A percentile compares a stretch with the other conserved stretches of the same genome.
These are phyloP conservation scores for Yponomeuta plumbellus DNA, from an alignment of 2,888 invertebrate genomes.

Conservation along the genomic window DNA sequence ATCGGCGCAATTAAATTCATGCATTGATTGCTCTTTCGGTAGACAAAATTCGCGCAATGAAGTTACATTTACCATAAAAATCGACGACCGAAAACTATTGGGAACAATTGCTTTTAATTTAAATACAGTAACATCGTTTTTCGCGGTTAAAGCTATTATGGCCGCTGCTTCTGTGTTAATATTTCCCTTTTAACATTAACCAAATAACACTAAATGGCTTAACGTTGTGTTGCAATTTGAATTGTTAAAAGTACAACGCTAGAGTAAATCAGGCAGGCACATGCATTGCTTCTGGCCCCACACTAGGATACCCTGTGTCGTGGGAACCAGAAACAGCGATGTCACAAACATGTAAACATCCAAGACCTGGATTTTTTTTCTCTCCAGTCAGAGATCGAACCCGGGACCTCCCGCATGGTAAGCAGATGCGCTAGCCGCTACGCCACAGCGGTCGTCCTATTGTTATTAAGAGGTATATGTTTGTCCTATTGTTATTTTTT, in stretches of 20 bases:
- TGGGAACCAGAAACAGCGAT: too few relatives aligned
- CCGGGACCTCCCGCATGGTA: too few relatives aligned
- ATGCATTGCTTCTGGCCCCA: too few relatives aligned
- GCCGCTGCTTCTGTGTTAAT: background rate
- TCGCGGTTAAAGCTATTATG: background rate
- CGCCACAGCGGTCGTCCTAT: too few relatives aligned
- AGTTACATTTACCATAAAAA: constrained; percentile 65
- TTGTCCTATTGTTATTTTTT: too few relatives aligned
- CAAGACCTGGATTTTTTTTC: too few relatives aligned
- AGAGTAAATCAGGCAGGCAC: too few relatives aligned
- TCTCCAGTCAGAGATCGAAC: too few relatives aligned
- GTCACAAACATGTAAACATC: too few relatives aligned
- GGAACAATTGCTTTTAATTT: constrained; percentile 63
- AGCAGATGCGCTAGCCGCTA: too few relatives aligned
- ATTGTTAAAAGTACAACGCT: background rate
- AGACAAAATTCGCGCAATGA: constrained; percentile 41
- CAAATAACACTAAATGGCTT: background rate
- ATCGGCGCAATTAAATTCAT: constrained; percentile 15
- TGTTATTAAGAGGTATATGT: too few relatives aligned
- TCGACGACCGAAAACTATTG: constrained; percentile 62
- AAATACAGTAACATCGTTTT: constrained; percentile 34
- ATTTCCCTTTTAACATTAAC: background rate
- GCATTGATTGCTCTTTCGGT: constrained; percentile 34
- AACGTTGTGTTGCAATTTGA: background rate
- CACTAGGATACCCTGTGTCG: too few relatives aligned